These are phyloP conservation scores for Eptatretus atami DNA, from an alignment of 2,797 vertebrate species.

Conservation along the genomic window DNA sequence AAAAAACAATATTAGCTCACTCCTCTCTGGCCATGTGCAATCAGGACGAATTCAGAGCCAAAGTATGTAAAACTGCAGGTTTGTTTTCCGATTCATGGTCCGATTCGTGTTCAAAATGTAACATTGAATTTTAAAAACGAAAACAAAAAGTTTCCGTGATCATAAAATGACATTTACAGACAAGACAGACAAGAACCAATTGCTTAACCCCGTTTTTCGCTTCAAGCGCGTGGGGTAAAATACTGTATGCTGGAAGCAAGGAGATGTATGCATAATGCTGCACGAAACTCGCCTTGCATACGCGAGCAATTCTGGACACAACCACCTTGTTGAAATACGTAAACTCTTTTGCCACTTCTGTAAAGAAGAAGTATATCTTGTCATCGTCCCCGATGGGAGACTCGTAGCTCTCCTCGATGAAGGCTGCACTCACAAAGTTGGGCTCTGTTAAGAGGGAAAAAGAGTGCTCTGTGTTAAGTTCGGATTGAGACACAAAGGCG, in stretches of 20 bases:
- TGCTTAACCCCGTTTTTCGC: too few species aligned
- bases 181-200: background rate
- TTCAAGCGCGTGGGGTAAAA: too few species aligned
- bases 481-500: too few species aligned
- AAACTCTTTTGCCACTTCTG: constrained; percentile 35
- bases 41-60: too few species aligned
- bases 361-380: constrained; percentile 59
- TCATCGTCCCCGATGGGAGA: constrained; percentile 21
- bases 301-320: constrained; percentile 38
- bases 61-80: too few species aligned
- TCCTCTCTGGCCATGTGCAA: background rate
- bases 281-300: constrained; percentile 29
- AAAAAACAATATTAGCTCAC: background rate
- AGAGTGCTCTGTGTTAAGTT: constrained; percentile 5
- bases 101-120: too few species aligned
- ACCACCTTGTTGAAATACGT: constrained; percentile 32
- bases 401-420: constrained; percentile 20
- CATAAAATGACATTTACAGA: background rate
- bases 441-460: constrained; percentile 20
- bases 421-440: constrained; percentile 35
- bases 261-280: too few species aligned
- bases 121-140: too few species aligned
- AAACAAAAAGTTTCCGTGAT: background rate
- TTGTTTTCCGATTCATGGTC: too few species aligned
- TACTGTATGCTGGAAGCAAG: too few species aligned